Evolutionary conservation across 37 sponge, comb jelly and placozoan species (phyloP).

Genomic region (Cliona cf. orientalis): DNA sequence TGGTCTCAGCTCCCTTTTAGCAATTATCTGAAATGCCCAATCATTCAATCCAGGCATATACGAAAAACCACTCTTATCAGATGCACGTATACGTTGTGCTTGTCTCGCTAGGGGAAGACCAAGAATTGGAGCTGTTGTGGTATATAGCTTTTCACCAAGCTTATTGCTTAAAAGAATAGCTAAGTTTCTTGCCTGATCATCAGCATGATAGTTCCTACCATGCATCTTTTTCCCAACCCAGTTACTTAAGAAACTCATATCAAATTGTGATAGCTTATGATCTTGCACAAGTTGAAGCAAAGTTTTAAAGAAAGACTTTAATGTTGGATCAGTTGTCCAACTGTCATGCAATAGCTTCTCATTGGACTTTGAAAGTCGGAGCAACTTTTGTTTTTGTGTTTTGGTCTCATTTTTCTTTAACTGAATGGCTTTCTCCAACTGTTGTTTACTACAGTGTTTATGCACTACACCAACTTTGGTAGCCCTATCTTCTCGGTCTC

Average conservation of each 20-base stretch:
- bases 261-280: constrained; percentile 14
- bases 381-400: neutral
- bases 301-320: neutral
- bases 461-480: neutral
- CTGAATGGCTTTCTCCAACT: neutral
- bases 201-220: constrained; percentile 1
- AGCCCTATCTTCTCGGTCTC: no score
- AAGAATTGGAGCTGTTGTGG: constrained; percentile 21
- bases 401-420: neutral
- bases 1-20: neutral
- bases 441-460: neutral
- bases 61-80: neutral
- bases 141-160: constrained; percentile 23
- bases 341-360: neutral
- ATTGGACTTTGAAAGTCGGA: neutral
- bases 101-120: constrained; percentile 10
- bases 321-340: constrained; percentile 1
- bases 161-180: constrained; percentile 23
- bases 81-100: neutral
- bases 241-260: constrained; percentile 6
- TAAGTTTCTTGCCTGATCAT: constrained; percentile 21
- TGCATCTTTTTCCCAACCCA: constrained; percentile 23
- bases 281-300: neutral
- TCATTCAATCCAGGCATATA: constrained; percentile 15
- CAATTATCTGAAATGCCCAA: constrained; percentile 1